A percentile compares a stretch with the other conserved stretches of the same genome.
Evolutionary conservation across 2,888 invertebrate species (phyloP).

Genomic region (Ophion costatus): DNA sequence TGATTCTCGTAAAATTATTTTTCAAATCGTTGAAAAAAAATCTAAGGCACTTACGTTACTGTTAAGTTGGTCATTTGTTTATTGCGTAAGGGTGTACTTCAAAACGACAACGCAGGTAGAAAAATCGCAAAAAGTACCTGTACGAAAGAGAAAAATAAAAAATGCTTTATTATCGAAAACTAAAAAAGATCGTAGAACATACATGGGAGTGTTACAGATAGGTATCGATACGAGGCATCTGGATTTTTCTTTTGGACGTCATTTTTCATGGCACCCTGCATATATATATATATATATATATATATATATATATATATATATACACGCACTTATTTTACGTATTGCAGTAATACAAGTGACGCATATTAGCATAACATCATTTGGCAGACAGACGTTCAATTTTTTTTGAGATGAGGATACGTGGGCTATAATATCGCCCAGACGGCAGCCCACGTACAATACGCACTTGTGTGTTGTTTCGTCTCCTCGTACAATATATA

Average conservation of each 20-base stretch:
- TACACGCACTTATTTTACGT: constrained; percentile 1
- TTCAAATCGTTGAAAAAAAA: too few relatives aligned
- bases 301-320: background rate
- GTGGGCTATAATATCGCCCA: constrained; percentile 9
- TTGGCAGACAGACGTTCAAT: constrained; percentile 57
- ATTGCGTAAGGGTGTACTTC: too few relatives aligned
- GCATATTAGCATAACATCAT: constrained; percentile 59
- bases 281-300: background rate
- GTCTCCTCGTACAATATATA: constrained; percentile 12
- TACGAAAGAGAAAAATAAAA: too few relatives aligned
- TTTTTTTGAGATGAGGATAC: constrained; percentile 42
- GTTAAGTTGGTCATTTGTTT: too few relatives aligned
- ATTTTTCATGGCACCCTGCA: background rate
- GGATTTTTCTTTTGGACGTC: background rate
- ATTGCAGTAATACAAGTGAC: constrained; percentile 7
- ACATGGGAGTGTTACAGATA: background rate
- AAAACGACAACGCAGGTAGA: too few relatives aligned
- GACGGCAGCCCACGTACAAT: constrained; percentile 1
- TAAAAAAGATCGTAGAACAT: background rate
- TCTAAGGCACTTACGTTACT: too few relatives aligned
- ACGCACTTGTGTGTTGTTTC: background rate
- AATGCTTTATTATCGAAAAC: too few relatives aligned
- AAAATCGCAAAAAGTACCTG: too few relatives aligned
- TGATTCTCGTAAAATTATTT: too few relatives aligned
- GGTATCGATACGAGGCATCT: background rate